A percentile compares a stretch with the other conserved stretches of the same genome.
Conservation (phyloP, 2,113 vertebrate species). For the Gadus macrocephalus region DNA sequence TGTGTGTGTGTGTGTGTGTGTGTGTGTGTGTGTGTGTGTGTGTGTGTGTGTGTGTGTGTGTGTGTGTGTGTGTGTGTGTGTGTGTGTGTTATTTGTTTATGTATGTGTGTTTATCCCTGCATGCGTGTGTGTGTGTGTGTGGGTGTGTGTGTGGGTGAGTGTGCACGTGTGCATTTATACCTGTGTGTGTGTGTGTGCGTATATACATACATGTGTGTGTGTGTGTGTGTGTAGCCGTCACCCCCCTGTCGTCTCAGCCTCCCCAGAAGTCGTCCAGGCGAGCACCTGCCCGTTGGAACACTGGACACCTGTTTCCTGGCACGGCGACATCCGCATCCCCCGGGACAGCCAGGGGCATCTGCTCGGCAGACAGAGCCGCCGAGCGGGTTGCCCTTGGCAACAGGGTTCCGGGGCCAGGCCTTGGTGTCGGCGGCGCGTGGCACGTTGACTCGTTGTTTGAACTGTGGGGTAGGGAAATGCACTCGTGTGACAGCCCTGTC, state of each 20-base stretch:
- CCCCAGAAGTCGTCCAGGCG: constrained; percentile 31
- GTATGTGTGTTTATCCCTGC: not conserved
- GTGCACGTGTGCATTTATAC: not conserved
- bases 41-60: not conserved
- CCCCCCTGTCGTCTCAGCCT: not conserved
- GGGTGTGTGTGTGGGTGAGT: not conserved
- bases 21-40: not conserved
- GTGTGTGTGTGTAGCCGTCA: constrained; percentile 25
- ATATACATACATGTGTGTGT: constrained; percentile 12
- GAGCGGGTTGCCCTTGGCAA: constrained; percentile 52
- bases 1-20: constrained; percentile 8
- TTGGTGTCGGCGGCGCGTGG: constrained; percentile 26
- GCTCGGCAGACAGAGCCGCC: constrained; percentile 75
- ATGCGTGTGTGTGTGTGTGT: not conserved
- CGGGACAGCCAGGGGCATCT: constrained; percentile 80
- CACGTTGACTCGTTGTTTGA: constrained; percentile 25
- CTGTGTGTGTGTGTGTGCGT: not conserved
- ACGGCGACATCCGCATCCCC: constrained; percentile 74
- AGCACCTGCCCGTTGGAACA: constrained; percentile 19
- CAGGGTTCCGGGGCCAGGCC: constrained; percentile 36
- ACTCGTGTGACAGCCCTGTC: constrained; percentile 9
- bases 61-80: not conserved
- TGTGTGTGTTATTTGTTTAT: not conserved
- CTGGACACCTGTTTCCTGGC: constrained; percentile 64
- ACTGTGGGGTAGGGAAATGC: constrained; percentile 12